Base-by-base conservation (phyloP, 2,888 invertebrate genomes). In the Rhynchonema sp. region DNA sequence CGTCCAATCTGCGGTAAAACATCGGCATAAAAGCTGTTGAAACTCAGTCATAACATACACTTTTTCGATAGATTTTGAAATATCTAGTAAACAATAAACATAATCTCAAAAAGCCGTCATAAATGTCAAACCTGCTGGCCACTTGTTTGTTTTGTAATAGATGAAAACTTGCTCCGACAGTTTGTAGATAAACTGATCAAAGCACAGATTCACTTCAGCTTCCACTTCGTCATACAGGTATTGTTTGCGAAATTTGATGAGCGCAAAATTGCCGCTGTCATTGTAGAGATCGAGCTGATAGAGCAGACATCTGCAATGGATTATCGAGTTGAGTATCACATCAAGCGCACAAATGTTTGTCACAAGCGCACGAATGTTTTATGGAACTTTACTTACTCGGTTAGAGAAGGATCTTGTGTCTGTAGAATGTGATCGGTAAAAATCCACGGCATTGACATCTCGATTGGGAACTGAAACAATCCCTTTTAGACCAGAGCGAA, bases 361-460 rank as follows among this genome's bases (percentile, higher is more conserved):
- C n/a, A n/a, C n/a, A n/a, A n/a, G n/a, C n/a, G n/a, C n/a, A n/a
- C n/a, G n/a, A n/a, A n/a, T n/a, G n/a, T n/a, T n/a, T n/a, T n/a
- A n/a, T n/a, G n/a, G n/a, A n/a, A n/a, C n/a, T n/a, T n/a, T n/a
- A n/a, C 84, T 80, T 72, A 91, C 86, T 96, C 94, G 89, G 94
- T 92, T 88, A 92, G 90, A 0, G 92, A 88, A 0, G 94, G 88
- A 70, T 94, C 92, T 76, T 91, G 91, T 59, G 91, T 91, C 72
- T 85, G 83, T 65, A 98, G 79, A 66, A 98, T 92, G 72, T 96
- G 94, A 77, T 98, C 94, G 0, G 92, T 96, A 60, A 98, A 80
- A 71, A 98, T 96, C 96, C 98, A 98, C 0, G 98, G 98, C 89
- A 98, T 91, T 1, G 94, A 96, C 98, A 98, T 98, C 76, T 98